Evolutionary conservation across 2,888 invertebrate genomes (phyloP), one percentile per base, ranked within the genome.

Genomic region (Drosophila buzzatii): DNA sequence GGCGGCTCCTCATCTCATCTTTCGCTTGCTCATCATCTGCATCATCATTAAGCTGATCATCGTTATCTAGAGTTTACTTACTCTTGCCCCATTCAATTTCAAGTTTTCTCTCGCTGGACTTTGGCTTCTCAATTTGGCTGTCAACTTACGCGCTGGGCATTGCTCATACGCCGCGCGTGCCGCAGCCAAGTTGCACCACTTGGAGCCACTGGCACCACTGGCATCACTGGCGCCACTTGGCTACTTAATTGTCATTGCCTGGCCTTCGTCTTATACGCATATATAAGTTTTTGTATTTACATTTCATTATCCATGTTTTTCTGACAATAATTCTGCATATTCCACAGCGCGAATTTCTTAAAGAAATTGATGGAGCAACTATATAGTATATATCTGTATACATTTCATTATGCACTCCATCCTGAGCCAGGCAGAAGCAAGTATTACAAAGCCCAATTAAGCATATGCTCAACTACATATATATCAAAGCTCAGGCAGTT

Each of bases 291-390:
- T 64, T 9, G 59, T 67, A 69, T 75, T 61, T 59, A 1, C 12
- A n/a, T 12, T 18, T 33, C 18, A 33, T 47, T 27, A 67, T 20
- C 14, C 31, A 18, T 47, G 63, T 65, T 81, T 88, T 82, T 82
- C 88, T 52, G 77, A 74, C 71, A 77, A 85, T 82, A 74, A 70
- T 52, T 35, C 62, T 44, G 39, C 61, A 74, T 61, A 74, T 60
- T 53, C 20, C 45, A 45, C 56, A 16, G 52, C 33, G 33, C 39
- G 59, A 45, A 58, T 70, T 56, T 61, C 61, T 55, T 31, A 33
- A 39, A 55, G 39, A 31, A 49, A 60, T 44, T 47, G 53, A 23
- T 23, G 3, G 23, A 23, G 16, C 8, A 16, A 27, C 5, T 14
- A 23, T 16, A 53, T 18, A 33, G 27, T 27, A 27, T 27, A 27